A percentile compares a stretch with the other conserved stretches of the same genome.
These are phyloP conservation scores for Jacana jacana DNA, from an alignment of 2,113 vertebrate genomes.

Conservation along the genomic window DNA sequence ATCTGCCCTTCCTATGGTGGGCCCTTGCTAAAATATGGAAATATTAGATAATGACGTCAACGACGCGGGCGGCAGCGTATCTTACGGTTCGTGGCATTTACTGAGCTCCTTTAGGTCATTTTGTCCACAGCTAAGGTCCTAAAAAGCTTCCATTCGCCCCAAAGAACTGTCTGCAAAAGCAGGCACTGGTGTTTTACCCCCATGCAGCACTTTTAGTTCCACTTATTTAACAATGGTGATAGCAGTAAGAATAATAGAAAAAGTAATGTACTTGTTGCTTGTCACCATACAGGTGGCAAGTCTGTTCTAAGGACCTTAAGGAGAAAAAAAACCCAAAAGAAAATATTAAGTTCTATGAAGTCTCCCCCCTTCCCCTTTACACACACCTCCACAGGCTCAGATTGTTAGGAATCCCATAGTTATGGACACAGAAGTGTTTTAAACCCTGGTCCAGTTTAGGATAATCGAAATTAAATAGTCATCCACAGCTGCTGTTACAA, in stretches of 20 bases:
- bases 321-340: neutral
- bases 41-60: constrained; percentile 47
- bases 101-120: constrained; percentile 2
- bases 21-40: constrained; percentile 14
- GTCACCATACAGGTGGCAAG: neutral
- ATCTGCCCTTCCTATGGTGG: neutral
- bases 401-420: neutral
- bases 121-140: neutral
- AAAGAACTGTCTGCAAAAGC: constrained; percentile 2
- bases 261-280: neutral
- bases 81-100: constrained; percentile 33
- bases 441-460: neutral
- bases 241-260: neutral
- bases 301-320: neutral
- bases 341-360: neutral
- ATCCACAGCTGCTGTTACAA: neutral
- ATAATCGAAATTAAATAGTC: neutral
- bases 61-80: neutral
- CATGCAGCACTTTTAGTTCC: neutral
- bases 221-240: neutral
- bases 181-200: neutral
- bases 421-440: neutral
- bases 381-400: neutral
- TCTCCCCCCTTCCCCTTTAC: neutral
- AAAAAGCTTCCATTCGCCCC: neutral